Conservation (phyloP, 2,113 vertebrate species). For the Fregata magnificens region DNA sequence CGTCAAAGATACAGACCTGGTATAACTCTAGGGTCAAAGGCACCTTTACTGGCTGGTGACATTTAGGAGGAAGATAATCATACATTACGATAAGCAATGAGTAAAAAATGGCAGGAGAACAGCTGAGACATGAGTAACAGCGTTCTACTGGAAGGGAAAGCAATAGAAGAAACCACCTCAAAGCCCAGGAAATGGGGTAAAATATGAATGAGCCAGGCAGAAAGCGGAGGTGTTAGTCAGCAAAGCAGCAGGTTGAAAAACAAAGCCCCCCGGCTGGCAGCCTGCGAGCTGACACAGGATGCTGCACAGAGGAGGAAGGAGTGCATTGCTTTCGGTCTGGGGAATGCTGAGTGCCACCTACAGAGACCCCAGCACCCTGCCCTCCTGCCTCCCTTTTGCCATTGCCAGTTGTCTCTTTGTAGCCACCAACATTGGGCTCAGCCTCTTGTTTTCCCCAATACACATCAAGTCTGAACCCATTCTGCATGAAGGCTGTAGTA, state of each 20-base stretch:
- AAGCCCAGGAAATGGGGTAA: constrained; percentile 55
- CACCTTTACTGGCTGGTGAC: neutral
- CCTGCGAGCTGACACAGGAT: neutral
- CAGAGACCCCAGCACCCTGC: neutral
- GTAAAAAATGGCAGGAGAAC: neutral
- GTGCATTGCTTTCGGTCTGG: neutral
- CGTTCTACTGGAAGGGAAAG: neutral
- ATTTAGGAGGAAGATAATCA: constrained; percentile 1
- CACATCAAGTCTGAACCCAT: neutral
- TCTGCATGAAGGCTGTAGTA: neutral
- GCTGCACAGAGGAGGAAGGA: neutral
- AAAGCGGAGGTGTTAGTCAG: constrained; percentile 64
- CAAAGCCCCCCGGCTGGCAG: neutral
- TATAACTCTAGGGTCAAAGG: neutral
- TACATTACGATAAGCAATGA: neutral
- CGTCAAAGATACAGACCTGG: neutral
- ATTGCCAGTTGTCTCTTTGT: neutral
- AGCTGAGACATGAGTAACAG: constrained; percentile 30
- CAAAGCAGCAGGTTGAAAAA: constrained; percentile 31
- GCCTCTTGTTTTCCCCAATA: neutral
- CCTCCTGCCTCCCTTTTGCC: neutral
- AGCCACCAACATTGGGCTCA: neutral
- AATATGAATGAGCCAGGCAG: constrained; percentile 56
- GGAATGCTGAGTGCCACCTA: neutral
- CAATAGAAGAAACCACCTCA: constrained; percentile 53